Conservation (phyloP, 2,888 invertebrate species). For the Metallyticus violacea region DNA sequence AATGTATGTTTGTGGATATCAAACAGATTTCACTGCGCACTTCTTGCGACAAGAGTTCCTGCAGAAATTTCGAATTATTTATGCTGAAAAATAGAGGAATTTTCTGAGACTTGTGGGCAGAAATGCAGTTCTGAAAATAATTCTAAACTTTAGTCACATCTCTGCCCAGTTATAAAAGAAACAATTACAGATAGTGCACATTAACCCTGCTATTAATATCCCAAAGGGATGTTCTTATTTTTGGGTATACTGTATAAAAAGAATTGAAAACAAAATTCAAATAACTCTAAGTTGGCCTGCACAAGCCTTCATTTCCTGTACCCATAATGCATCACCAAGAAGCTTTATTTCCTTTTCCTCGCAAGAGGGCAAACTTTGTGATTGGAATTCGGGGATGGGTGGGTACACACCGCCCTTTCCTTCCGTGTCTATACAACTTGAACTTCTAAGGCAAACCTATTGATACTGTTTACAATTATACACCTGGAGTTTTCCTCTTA, state of each 20-base stretch:
- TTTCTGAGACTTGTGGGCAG: too few species aligned
- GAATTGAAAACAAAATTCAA: background rate
- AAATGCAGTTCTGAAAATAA: too few species aligned
- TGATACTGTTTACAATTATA: too few species aligned
- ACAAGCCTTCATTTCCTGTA: slow-evolving; percentile 20
- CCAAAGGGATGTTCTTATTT: background rate
- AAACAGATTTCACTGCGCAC: too few species aligned
- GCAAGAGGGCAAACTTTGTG: slow-evolving; percentile 6
- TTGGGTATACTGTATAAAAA: background rate
- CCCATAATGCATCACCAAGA: slow-evolving; percentile 24
- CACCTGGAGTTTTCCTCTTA: too few species aligned
- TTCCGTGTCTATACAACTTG: background rate
- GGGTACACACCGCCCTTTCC: background rate
- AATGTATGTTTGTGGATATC: too few species aligned
- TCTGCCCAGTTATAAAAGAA: too few species aligned
- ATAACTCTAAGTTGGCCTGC: background rate
- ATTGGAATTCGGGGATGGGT: slow-evolving; percentile 10
- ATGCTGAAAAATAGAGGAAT: too few species aligned
- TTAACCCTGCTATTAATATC: background rate
- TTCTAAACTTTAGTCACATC: too few species aligned
- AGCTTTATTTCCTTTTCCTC: slow-evolving; percentile 18
- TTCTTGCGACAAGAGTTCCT: too few species aligned
- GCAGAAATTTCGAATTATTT: too few species aligned
- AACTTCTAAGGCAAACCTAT: background rate
- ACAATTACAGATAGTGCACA: too few species aligned